Percentiles rank a stretch among this genome's conserved stretches.
phyloP scores from a whole-genome alignment of 2,113 vertebrate species.

The Spea bombifrons region DNA sequence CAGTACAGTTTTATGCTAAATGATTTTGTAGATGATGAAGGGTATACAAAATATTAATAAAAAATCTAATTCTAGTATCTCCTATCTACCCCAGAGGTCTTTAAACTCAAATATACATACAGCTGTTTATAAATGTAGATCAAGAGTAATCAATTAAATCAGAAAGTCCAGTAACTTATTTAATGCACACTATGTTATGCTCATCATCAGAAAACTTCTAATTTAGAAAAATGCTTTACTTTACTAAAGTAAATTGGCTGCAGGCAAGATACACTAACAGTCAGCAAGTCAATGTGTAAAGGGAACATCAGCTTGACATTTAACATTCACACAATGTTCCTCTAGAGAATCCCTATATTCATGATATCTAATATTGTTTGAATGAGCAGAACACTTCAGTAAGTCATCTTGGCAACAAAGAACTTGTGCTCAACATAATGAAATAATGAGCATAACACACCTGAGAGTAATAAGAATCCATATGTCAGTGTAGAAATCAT shows the following conservation, averaged over 20 bases:
- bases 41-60: too few relatives aligned
- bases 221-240: conserved; percentile 7
- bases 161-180: conserved; percentile 12
- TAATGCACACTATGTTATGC: conserved; percentile 4
- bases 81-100: too few relatives aligned
- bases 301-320: conserved; percentile 23
- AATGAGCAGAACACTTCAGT: background rate
- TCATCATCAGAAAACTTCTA: conserved; percentile 3
- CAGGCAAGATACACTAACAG: conserved; percentile 20
- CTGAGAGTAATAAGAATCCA: background rate
- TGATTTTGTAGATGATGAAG: too few relatives aligned
- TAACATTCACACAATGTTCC: conserved; percentile 20
- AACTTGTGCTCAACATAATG: background rate
- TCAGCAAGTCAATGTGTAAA: conserved; percentile 6
- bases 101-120: too few relatives aligned
- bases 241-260: conserved; percentile 1
- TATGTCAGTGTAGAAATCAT: too few relatives aligned
- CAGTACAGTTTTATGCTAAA: too few relatives aligned
- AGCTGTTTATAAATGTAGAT: conserved; percentile 8
- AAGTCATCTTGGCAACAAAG: background rate
- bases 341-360: conserved; percentile 1
- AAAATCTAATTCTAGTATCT: too few relatives aligned
- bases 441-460: background rate
- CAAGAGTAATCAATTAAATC: conserved; percentile 4
- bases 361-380: conserved; percentile 15